These are phyloP conservation scores for Trichacis sp. DNA, from an alignment of 2,888 invertebrate species.

Conservation along the genomic window DNA sequence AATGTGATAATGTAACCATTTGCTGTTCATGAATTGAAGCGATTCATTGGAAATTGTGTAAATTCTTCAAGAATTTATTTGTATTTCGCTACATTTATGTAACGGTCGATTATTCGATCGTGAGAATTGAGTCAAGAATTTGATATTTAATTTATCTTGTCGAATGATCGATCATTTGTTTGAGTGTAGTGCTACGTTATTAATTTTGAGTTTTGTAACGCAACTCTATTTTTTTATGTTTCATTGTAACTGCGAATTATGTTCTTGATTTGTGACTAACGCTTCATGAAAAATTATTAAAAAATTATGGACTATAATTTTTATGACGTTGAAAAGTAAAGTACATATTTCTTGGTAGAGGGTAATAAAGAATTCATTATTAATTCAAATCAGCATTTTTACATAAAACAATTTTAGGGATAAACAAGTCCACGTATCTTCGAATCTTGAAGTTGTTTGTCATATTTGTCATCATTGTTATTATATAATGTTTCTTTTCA, in stretches of 20 bases:
- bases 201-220: not conserved
- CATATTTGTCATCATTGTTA: too few relatives aligned
- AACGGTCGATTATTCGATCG: not conserved
- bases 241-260: not conserved
- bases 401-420: too few relatives aligned
- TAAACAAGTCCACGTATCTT: too few relatives aligned
- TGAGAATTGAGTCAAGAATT: not conserved
- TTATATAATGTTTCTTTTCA: too few relatives aligned
- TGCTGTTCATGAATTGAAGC: not conserved
- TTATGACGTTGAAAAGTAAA: not conserved
- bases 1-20: not conserved
- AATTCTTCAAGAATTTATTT: too few relatives aligned
- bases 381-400: not conserved
- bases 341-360: too few relatives aligned
- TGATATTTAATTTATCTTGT: not conserved
- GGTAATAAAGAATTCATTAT: too few relatives aligned
- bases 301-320: not conserved
- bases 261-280: not conserved
- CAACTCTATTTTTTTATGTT: slow-evolving; percentile 9
- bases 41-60: not conserved
- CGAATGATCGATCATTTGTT: not conserved
- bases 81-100: too few relatives aligned
- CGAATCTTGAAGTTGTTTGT: too few relatives aligned
- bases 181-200: not conserved
- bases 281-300: too few relatives aligned